Conservation (phyloP, 2,797 vertebrate genomes). For the Peromyscus attwateri region DNA sequence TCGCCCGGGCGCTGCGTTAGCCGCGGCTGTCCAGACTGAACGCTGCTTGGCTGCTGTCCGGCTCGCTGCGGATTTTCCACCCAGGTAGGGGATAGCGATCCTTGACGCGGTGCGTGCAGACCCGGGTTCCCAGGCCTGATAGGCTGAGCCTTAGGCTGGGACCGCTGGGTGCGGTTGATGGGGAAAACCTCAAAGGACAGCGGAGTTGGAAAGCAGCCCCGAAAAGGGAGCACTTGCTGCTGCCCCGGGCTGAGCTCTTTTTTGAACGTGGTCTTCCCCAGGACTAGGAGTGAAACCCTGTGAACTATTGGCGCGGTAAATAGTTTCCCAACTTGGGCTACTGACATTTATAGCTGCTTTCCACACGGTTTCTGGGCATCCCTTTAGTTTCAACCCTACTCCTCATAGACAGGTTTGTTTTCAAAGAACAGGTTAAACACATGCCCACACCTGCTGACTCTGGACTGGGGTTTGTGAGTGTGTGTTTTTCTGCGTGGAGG, state of each 20-base stretch:
- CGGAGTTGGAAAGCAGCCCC: background rate
- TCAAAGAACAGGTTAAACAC: conserved; percentile 19
- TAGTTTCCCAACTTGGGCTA: conserved; percentile 76
- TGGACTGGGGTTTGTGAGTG: conserved; percentile 5
- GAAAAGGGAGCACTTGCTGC: background rate
- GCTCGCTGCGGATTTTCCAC: background rate
- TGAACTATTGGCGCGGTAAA: conserved; percentile 1
- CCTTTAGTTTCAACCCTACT: conserved; percentile 4
- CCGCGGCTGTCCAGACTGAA: conserved; percentile 73
- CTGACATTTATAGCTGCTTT: background rate
- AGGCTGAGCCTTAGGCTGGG: background rate
- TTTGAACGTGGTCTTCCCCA: background rate
- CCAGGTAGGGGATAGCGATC: conserved; percentile 85
- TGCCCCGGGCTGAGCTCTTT: conserved; percentile 29
- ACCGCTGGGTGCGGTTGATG: background rate
- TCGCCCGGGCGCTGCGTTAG: conserved; percentile 81
- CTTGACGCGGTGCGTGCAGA: background rate
- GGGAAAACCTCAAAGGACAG: background rate
- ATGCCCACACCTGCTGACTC: background rate
- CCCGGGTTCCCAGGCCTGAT: background rate
- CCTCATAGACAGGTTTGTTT: background rate
- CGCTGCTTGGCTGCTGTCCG: background rate
- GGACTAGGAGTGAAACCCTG: rapidly evolving
- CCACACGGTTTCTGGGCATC: background rate
- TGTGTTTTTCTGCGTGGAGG: conserved; percentile 19